Evolutionary conservation across 2,888 invertebrate species (phyloP).

Genomic region (Iselma pallidipennis): DNA sequence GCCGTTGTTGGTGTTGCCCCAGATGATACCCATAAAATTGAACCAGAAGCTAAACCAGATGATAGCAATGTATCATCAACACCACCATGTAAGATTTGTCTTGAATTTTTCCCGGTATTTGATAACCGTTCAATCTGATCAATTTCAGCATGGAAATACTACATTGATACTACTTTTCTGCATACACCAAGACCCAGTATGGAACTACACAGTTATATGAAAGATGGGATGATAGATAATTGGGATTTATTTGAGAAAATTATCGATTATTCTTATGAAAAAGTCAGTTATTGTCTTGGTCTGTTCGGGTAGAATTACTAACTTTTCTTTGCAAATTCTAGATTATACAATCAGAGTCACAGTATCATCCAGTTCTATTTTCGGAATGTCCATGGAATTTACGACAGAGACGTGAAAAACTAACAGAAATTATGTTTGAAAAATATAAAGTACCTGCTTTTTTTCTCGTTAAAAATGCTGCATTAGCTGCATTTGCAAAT

Average conservation of each 20-base stretch:
- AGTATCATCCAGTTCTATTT: slow-evolving; percentile 95
- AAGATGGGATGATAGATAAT: slow-evolving; percentile 98
- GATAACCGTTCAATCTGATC: neutral
- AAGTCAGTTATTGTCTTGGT: slow-evolving; percentile 55
- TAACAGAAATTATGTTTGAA: slow-evolving; percentile 97
- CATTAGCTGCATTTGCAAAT: slow-evolving; percentile 96
- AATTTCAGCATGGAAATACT: slow-evolving; percentile 65
- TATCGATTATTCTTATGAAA: slow-evolving; percentile 90
- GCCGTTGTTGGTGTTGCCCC: slow-evolving; percentile 88
- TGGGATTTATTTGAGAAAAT: slow-evolving; percentile 99
- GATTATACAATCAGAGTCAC: slow-evolving; percentile 92
- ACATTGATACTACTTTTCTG: slow-evolving; percentile 91
- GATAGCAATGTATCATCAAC: slow-evolving; percentile 57
- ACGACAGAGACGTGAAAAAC: slow-evolving; percentile 87
- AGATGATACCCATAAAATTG: slow-evolving; percentile 67
- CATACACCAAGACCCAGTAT: slow-evolving; percentile 87
- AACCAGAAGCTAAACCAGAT: slow-evolving; percentile 75
- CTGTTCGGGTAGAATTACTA: neutral
- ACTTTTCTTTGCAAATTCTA: slow-evolving; percentile 43
- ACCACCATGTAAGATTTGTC: slow-evolving; percentile 46
- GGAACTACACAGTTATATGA: slow-evolving; percentile 92
- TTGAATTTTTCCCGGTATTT: no score
- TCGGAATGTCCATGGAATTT: slow-evolving; percentile 98
- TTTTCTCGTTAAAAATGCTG: slow-evolving; percentile 97
- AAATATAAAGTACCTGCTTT: slow-evolving; percentile 99